A percentile compares a stretch with the other conserved stretches of the same genome.
These are phyloP conservation scores for human (Homo sapiens) DNA, from an alignment of 2,113 vertebrate genomes.

Conservation along the genomic window DNA sequence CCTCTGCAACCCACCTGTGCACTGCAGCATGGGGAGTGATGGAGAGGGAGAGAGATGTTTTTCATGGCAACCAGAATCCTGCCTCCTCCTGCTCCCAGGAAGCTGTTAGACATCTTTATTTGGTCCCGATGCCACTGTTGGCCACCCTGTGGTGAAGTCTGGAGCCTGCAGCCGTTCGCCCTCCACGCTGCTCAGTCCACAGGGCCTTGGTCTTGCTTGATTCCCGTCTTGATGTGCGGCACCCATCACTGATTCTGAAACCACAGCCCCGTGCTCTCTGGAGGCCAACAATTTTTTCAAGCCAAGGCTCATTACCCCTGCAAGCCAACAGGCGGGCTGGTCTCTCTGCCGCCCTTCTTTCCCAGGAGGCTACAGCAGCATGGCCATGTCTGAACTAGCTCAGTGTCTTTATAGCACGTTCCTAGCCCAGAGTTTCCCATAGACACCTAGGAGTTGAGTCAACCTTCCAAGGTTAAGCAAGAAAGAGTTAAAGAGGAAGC, in stretches of 20 bases:
- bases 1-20: background rate
- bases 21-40: background rate
- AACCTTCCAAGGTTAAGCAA: background rate
- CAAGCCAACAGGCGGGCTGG: background rate
- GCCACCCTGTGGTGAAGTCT: rapidly evolving
- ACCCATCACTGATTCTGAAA: background rate
- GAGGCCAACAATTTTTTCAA: background rate
- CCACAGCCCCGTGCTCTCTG: rapidly evolving
- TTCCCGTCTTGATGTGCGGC: background rate
- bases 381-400: background rate
- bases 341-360: background rate
- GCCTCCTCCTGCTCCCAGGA: background rate
- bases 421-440: background rate
- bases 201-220: background rate
- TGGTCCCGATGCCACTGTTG: rapidly evolving
- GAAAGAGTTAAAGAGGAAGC: background rate
- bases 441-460: background rate
- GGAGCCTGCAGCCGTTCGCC: background rate
- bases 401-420: background rate
- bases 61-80: background rate
- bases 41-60: background rate
- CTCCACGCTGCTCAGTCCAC: background rate
- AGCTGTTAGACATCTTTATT: background rate
- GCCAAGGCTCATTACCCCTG: background rate
- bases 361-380: background rate